Conservation (phyloP, 2,888 invertebrate species). For the Ectobius pallidus region DNA sequence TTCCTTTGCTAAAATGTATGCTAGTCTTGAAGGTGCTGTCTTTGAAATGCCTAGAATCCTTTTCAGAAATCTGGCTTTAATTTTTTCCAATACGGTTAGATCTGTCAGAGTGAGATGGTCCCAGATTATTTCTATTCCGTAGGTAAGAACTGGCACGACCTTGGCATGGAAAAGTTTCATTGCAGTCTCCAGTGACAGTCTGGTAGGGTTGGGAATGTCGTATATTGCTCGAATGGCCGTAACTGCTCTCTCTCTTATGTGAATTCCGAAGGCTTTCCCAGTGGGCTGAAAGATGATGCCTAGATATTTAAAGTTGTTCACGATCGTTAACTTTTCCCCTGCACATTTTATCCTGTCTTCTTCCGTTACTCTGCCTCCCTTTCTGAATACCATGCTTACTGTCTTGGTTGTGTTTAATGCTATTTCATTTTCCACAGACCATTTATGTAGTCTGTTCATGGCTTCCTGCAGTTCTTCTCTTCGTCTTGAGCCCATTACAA, state of each 20-base stretch:
- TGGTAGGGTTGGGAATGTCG: background rate
- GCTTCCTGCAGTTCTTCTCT: conserved; percentile 7
- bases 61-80: background rate
- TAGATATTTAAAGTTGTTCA: background rate
- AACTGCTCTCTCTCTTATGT: background rate
- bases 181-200: background rate
- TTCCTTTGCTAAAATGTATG: background rate
- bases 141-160: background rate
- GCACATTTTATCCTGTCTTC: background rate
- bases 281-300: too few relatives aligned
- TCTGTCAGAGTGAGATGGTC: background rate
- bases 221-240: background rate
- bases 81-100: background rate
- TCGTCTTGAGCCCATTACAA: background rate
- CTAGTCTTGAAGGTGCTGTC: background rate
- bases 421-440: background rate
- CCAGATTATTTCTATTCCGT: background rate
- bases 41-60: conserved; percentile 1
- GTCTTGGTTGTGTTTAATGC: too few relatives aligned
- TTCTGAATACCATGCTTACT: background rate
- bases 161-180: background rate
- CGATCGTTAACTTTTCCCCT: background rate
- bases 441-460: conserved; percentile 3
- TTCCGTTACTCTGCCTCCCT: background rate
- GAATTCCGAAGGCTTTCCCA: background rate